Percentiles rank a stretch among this genome's conserved stretches.
Evolutionary conservation across 1,140 invertebrate genomes (phyloP).

Genomic region (Thereuonema tuberculata): DNA sequence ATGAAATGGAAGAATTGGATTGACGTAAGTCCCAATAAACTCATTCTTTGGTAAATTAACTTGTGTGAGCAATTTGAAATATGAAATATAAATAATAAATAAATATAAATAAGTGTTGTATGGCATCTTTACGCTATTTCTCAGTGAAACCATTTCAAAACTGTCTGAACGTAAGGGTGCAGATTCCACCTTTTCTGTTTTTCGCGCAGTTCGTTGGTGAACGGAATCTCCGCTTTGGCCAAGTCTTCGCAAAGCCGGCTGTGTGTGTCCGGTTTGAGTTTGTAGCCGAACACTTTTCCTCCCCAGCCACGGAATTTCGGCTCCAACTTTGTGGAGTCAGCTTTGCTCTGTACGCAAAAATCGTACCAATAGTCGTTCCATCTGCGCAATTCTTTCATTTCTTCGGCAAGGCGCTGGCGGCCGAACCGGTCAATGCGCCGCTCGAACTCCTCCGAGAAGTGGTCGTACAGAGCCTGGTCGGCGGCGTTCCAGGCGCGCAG

Average conservation of each 20-base stretch:
- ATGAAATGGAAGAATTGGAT: too few species aligned
- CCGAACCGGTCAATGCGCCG: conserved; percentile 14
- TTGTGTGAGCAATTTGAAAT: too few species aligned
- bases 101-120: too few species aligned
- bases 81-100: too few species aligned
- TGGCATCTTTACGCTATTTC: too few species aligned
- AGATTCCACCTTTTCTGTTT: neutral
- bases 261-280: conserved; percentile 5
- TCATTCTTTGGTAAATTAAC: too few species aligned
- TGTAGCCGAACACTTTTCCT: conserved; percentile 15
- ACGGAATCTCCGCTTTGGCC: conserved; percentile 15
- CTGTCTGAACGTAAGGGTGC: too few species aligned
- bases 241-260: conserved; percentile 15
- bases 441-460: conserved; percentile 17
- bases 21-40: too few species aligned
- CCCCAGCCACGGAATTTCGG: conserved; percentile 12
- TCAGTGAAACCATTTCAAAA: too few species aligned
- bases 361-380: conserved; percentile 13
- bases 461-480: conserved; percentile 17
- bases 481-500: conserved; percentile 16
- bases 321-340: conserved; percentile 10
- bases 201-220: conserved; percentile 13
- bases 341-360: conserved; percentile 15
- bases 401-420: conserved; percentile 9
- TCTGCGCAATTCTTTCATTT: conserved; percentile 15